phyloP scores from a whole-genome alignment of 2,888 invertebrate species.

The Nebria brevicollis region DNA sequence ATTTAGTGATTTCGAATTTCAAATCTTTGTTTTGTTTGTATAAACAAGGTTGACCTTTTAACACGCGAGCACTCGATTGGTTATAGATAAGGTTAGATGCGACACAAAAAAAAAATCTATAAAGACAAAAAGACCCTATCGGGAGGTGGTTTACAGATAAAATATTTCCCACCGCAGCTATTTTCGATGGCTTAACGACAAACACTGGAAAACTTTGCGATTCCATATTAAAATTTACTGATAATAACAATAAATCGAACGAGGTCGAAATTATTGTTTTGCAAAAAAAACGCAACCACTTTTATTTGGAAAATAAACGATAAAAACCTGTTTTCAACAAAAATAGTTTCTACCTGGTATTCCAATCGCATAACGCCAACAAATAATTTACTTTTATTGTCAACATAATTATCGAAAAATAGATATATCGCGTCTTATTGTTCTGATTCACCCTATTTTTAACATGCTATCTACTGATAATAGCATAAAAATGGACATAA shows the following conservation, averaged over 20 bases:
- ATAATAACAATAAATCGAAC: not conserved
- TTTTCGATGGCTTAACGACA: not conserved
- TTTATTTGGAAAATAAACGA: not conserved
- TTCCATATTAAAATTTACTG: not conserved
- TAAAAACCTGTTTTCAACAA: not conserved
- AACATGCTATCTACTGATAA: not conserved
- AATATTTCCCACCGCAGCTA: not conserved
- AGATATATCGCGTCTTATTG: too few relatives aligned
- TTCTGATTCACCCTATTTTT: too few relatives aligned
- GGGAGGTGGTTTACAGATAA: not conserved
- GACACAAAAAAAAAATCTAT: not conserved
- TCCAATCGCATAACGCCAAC: not conserved
- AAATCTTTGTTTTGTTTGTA: constrained; percentile 35
- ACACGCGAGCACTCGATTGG: not conserved
- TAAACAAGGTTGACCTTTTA: constrained; percentile 39
- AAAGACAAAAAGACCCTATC: not conserved
- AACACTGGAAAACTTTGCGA: not conserved
- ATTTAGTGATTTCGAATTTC: constrained; percentile 16
- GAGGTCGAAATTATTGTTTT: not conserved
- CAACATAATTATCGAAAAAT: too few relatives aligned
- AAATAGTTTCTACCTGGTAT: not conserved
- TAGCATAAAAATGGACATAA: not conserved
- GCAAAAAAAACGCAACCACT: not conserved
- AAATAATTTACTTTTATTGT: not conserved
- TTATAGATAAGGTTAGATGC: not conserved